These are phyloP conservation scores for Hypomecis atomaria DNA, from an alignment of 2,888 invertebrate species.

Conservation along the genomic window DNA sequence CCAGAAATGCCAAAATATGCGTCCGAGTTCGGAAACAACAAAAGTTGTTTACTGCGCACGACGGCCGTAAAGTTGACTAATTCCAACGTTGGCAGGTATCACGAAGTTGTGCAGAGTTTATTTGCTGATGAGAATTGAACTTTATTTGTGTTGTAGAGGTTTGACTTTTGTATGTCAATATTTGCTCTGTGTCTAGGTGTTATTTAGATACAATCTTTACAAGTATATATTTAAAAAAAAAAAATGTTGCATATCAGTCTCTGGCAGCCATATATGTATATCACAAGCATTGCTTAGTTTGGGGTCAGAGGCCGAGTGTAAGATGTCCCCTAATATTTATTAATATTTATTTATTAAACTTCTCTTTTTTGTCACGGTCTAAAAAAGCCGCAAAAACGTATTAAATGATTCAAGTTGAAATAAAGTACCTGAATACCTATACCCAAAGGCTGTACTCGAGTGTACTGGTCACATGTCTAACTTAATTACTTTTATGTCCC, in stretches of 20 bases:
- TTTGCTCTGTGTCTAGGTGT: not conserved
- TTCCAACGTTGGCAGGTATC: conserved; percentile 34
- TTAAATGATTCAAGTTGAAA: not conserved
- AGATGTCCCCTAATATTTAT: too few relatives aligned
- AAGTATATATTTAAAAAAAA: too few relatives aligned
- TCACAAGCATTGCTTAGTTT: too few relatives aligned
- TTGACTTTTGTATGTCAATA: not conserved
- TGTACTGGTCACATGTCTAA: conserved; percentile 40
- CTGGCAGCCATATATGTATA: too few relatives aligned
- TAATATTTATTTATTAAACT: too few relatives aligned
- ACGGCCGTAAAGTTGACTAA: conserved; percentile 28
- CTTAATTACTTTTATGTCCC: conserved; percentile 55
- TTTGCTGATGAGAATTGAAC: conserved; percentile 3
- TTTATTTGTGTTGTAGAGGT: not conserved
- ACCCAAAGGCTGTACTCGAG: conserved; percentile 12
- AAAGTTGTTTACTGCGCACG: conserved; percentile 34
- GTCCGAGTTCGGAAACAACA: conserved; percentile 19
- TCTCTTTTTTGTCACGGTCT: too few relatives aligned
- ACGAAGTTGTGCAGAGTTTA: conserved; percentile 20
- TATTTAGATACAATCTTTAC: too few relatives aligned
- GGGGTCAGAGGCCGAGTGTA: too few relatives aligned
- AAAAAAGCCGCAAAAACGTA: too few relatives aligned
- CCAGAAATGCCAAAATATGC: conserved; percentile 3
- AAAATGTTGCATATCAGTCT: too few relatives aligned
- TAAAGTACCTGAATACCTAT: not conserved